These are phyloP conservation scores for Neopipo cinnamomea DNA, from an alignment of 2,113 vertebrate genomes.

Conservation along the genomic window DNA sequence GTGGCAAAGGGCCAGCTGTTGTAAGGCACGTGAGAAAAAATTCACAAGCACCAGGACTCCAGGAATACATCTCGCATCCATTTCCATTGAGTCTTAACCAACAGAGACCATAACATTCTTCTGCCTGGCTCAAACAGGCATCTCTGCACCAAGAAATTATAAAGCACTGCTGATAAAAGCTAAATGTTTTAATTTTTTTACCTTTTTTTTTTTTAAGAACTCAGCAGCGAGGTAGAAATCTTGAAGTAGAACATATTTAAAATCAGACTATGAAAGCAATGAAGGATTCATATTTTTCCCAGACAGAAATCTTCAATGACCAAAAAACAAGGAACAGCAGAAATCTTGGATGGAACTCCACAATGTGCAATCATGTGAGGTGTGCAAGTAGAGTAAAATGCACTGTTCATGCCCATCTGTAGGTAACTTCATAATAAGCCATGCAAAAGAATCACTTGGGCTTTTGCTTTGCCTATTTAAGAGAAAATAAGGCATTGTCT, in stretches of 20 bases:
- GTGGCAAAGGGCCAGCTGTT: background rate
- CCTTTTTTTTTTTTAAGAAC: background rate
- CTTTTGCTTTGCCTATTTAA: background rate
- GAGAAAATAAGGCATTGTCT: background rate
- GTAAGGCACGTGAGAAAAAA: background rate
- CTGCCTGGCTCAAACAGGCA: background rate
- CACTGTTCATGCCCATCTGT: background rate
- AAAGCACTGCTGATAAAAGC: background rate
- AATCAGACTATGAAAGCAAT: background rate
- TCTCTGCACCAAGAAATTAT: background rate
- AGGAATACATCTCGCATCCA: background rate
- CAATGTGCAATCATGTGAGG: background rate
- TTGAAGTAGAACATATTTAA: background rate
- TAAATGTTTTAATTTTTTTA: fast-evolving
- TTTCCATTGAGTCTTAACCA: background rate
- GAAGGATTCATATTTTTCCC: background rate
- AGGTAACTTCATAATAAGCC: background rate
- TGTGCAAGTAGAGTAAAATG: background rate
- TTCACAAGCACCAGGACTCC: background rate
- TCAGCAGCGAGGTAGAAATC: background rate
- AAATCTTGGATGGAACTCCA: background rate
- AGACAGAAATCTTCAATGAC: background rate
- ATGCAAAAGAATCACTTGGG: background rate
- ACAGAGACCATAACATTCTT: background rate
- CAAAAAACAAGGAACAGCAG: background rate